Percentiles rank a stretch among this genome's conserved stretches.
phyloP scores from a whole-genome alignment of 2,113 vertebrate species.

The Albula glossodonta region DNA sequence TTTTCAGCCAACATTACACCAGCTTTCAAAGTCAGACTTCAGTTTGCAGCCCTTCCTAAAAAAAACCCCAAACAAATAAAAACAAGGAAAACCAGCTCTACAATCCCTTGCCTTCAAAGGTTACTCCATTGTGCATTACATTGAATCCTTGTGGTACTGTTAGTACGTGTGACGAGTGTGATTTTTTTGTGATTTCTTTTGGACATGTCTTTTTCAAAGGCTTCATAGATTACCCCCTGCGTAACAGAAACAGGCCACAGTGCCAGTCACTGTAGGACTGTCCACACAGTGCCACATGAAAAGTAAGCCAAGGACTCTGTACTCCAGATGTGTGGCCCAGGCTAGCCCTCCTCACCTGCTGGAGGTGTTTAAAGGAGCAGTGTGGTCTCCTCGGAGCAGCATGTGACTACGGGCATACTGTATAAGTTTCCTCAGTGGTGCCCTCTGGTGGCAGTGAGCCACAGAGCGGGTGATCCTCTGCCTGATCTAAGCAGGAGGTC shows the following conservation, averaged over 20 bases:
- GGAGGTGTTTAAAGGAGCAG: slow-evolving; percentile 57
- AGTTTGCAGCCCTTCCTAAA: background rate
- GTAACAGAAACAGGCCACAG: background rate
- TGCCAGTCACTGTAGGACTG: slow-evolving; percentile 45
- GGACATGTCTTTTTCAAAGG: background rate
- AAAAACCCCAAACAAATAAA: background rate
- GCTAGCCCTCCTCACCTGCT: slow-evolving; percentile 41
- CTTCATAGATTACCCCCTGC: slow-evolving; percentile 5
- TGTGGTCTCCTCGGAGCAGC: slow-evolving; percentile 60
- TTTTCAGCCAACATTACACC: slow-evolving; percentile 2
- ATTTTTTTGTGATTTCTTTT: slow-evolving; percentile 2
- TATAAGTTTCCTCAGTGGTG: background rate
- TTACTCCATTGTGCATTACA: slow-evolving; percentile 17
- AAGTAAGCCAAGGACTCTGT: slow-evolving; percentile 46
- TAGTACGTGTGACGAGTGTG: background rate
- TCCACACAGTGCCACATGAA: slow-evolving; percentile 48
- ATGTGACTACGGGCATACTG: slow-evolving; percentile 25
- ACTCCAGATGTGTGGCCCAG: slow-evolving; percentile 36
- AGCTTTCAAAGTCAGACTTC: background rate
- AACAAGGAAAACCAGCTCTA: background rate
- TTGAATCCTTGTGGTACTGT: slow-evolving; percentile 11
- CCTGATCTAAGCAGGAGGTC: slow-evolving; percentile 29
- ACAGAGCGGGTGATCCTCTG: slow-evolving; percentile 33
- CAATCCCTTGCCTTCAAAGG: slow-evolving; percentile 13
- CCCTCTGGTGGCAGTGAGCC: slow-evolving; percentile 37